These are phyloP conservation scores for Leptoclinus maculatus DNA, from an alignment of 2,797 vertebrate genomes.

Conservation along the genomic window DNA sequence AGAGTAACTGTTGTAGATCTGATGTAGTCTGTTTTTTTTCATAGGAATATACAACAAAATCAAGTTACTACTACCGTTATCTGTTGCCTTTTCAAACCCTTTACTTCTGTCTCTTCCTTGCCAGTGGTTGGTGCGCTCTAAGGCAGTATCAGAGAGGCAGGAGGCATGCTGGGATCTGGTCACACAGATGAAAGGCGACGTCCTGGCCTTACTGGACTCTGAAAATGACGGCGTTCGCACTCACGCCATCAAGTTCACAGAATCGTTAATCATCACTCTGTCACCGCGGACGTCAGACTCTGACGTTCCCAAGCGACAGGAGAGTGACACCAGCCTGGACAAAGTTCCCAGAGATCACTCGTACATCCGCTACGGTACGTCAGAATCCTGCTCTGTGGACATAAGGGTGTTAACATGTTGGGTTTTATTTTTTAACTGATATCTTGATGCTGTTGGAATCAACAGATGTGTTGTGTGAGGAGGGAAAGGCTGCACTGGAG, in stretches of 20 bases:
- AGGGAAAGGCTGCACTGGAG: constrained; percentile 91
- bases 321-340: constrained; percentile 94
- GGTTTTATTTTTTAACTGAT: background rate
- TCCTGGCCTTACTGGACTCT: constrained; percentile 90
- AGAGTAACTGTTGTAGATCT: background rate
- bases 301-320: constrained; percentile 90
- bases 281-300: constrained; percentile 90
- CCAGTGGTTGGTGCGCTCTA: constrained; percentile 93
- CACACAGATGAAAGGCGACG: constrained; percentile 92
- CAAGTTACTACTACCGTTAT: background rate
- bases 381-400: background rate
- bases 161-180: constrained; percentile 97
- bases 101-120: background rate
- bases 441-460: background rate
- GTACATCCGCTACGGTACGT: constrained; percentile 90
- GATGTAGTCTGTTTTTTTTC: background rate
- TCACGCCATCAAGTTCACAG: constrained; percentile 96
- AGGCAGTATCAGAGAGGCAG: constrained; percentile 89
- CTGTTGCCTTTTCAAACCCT: background rate
- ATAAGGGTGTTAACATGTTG: background rate
- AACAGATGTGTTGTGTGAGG: constrained; percentile 86
- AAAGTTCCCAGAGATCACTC: constrained; percentile 91
- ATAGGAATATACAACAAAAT: background rate
- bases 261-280: constrained; percentile 93
- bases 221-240: constrained; percentile 97